Percentiles rank a stretch among this genome's conserved stretches.
Conservation (phyloP, 2,113 vertebrate genomes). For the Tachysurus fulvidraco region DNA sequence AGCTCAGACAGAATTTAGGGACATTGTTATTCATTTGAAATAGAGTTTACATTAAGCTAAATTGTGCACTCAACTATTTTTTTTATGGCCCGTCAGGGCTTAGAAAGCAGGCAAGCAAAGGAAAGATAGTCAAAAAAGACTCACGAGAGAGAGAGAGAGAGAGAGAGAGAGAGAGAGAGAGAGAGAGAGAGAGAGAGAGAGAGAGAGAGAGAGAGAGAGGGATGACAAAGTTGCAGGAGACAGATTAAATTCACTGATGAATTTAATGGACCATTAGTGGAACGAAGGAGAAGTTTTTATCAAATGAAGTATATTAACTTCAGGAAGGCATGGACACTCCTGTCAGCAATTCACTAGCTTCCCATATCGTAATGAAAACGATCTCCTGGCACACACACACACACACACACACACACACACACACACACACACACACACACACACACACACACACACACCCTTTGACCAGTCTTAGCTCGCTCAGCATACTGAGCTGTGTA, state of each 20-base stretch:
- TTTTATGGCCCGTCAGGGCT: background rate
- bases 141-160: too few species aligned
- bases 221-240: slow-evolving; percentile 34
- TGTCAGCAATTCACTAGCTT: slow-evolving; percentile 56
- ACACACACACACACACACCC: slow-evolving; percentile 10
- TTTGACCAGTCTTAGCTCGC: slow-evolving; percentile 18
- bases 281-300: slow-evolving; percentile 52
- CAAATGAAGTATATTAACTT: slow-evolving; percentile 56
- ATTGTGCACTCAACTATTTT: background rate
- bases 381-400: slow-evolving; percentile 40
- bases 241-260: slow-evolving; percentile 44
- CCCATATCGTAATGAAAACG: slow-evolving; percentile 60
- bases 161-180: too few species aligned
- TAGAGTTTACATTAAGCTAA: background rate
- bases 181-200: too few species aligned
- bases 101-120: background rate
- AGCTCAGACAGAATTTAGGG: background rate
- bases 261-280: slow-evolving; percentile 48
- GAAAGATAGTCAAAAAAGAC: background rate
- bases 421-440: slow-evolving; percentile 29
- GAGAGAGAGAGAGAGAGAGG: slow-evolving; percentile 42
- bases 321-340: slow-evolving; percentile 33
- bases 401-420: slow-evolving; percentile 24
- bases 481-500: slow-evolving; percentile 38
- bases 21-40: background rate